phyloP scores from a whole-genome alignment of 1,140 invertebrate genomes.

The Apis mellifera region Amel_HAv3.1 CM009935.2:1405001-1405500 shows the following conservation, averaged over 20 bases:
- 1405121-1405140: too few relatives aligned
- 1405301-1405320: slow-evolving; percentile 62
- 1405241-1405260: neutral
- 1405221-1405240: slow-evolving; percentile 23
- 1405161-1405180: neutral
- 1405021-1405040: neutral
- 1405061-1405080: neutral
- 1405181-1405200: slow-evolving; percentile 39
- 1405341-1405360: slow-evolving; percentile 78
- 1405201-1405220: slow-evolving; percentile 73
- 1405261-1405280: neutral
- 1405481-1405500: neutral
- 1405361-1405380: slow-evolving; percentile 67
- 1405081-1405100: neutral
- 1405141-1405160: neutral
- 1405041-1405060: slow-evolving; percentile 6
- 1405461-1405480: slow-evolving; percentile 53
- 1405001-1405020: neutral
- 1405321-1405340: slow-evolving; percentile 68
- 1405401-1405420: slow-evolving; percentile 56
- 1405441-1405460: slow-evolving; percentile 41
- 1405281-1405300: slow-evolving; percentile 49
- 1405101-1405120: too few relatives aligned
- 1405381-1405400: slow-evolving; percentile 44
- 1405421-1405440: slow-evolving; percentile 35